Conservation (phyloP, 2,113 vertebrate species). For the human region DNA sequence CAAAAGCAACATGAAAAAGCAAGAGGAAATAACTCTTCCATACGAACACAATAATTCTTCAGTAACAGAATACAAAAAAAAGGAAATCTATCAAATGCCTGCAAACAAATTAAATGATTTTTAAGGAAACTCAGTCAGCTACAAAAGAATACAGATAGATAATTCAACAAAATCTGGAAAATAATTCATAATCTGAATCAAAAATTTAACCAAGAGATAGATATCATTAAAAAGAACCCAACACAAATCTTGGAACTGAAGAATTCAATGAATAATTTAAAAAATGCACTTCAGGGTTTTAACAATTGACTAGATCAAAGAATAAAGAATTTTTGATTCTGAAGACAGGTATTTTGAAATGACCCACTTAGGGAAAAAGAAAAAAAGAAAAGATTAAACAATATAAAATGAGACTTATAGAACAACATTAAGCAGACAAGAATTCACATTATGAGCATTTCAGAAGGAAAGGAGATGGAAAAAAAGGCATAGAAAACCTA, state of each 20-base stretch:
- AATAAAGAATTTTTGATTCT: not conserved
- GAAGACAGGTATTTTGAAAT: not conserved
- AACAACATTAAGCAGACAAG: not conserved
- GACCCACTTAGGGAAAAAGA: not conserved
- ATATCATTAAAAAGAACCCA: not conserved
- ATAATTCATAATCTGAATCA: not conserved
- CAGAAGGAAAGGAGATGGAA: not conserved
- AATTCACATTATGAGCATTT: not conserved
- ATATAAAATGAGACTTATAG: not conserved
- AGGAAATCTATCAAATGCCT: not conserved
- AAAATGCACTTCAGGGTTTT: not conserved
- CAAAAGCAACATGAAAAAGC: not conserved
- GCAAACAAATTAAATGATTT: not conserved
- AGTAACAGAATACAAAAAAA: not conserved
- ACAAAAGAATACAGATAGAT: not conserved
- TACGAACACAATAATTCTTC: not conserved
- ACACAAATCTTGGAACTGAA: not conserved
- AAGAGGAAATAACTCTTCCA: not conserved
- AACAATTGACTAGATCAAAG: not conserved
- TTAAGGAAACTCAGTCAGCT: not conserved
- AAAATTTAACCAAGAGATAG: not conserved
- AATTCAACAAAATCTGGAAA: not conserved
- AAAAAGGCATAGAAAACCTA: not conserved
- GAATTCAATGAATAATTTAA: not conserved
- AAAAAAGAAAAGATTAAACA: not conserved